phyloP scores from a whole-genome alignment of 2,113 vertebrate genomes.

The Machaerirhynchus nigripectus region DNA sequence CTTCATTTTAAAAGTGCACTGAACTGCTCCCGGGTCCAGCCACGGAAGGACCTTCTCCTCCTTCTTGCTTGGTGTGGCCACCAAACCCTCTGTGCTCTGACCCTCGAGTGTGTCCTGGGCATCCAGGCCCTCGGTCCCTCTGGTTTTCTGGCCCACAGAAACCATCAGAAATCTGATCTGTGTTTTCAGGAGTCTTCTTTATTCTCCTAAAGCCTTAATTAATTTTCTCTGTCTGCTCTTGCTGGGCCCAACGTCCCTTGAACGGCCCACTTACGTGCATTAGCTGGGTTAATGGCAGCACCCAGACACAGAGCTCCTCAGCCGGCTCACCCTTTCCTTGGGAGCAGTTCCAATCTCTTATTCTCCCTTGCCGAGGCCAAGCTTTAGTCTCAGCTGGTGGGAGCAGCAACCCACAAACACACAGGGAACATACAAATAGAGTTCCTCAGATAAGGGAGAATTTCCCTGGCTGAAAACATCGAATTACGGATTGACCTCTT shows the following conservation, averaged over 20 bases:
- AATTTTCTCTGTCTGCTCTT: not conserved
- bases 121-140: rapidly evolving
- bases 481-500: rapidly evolving
- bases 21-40: no score
- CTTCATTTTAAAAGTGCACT: not conserved
- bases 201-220: not conserved
- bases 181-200: not conserved
- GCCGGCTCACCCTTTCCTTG: not conserved
- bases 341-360: not conserved
- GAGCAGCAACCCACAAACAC: not conserved
- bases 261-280: not conserved
- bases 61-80: not conserved
- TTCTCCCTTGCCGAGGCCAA: not conserved
- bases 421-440: rapidly evolving
- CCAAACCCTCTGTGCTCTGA: not conserved
- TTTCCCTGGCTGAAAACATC: not conserved
- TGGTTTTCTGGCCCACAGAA: not conserved
- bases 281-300: not conserved
- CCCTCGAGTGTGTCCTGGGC: not conserved
- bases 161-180: not conserved
- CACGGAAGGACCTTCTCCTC: not conserved
- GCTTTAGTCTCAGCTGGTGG: not conserved
- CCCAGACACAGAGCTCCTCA: not conserved
- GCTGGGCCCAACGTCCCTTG: not conserved
- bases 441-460: not conserved